Evolutionary conservation across 1,140 invertebrate genomes (phyloP), one percentile per base, ranked within the genome.

Genomic region (Choristoneura fumiferana): DNA sequence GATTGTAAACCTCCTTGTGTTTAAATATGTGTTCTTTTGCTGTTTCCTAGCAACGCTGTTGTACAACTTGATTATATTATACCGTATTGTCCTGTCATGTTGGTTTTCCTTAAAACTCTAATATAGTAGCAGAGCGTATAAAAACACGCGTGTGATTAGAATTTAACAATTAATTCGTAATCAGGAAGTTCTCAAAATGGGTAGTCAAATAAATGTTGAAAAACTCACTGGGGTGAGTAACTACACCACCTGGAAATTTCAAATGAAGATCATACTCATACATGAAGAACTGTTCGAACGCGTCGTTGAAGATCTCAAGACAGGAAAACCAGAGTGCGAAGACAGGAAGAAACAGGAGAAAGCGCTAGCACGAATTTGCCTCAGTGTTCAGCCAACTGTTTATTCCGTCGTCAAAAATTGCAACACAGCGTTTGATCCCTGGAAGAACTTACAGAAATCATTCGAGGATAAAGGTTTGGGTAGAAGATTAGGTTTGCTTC

Each of bases 391-490:
- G n/a, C 40, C 63, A 15, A 1, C 15, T n/a, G 55, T 38, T 14
- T 43, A 60, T 54, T 12, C 49, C 0, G 61, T 63, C 29, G 18
- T 67, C 6, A 36, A 58, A 4, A 63, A 65, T 12, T 58, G 43
- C 4, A 57, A 40, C 8, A 52, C 39, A 8, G 60, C 63, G 8
- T n/a, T 57, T 34, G 63, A 66, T 22, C 63, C 67, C 0, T 69
- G 67, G 63, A 43, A 0, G 0, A 62, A 38, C 15, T 13, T 69
- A n/a, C 8, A 45, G 8, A 59, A 52, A 38, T 57, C 67, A 1
- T 69, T 54, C 52, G 59, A 69, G 13, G 63, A 62, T 15, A 55
- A 49, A 36, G 70, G 73, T 12, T 15, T 62, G 8, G 35, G 22
- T 10, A 14, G 66, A 8, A 49, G 65, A n/a, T 35, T 68, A 1